A percentile compares a stretch with the other conserved stretches of the same genome.
Conservation (phyloP, 2,888 invertebrate species). For the Coronaproctus castanopsis region DNA sequence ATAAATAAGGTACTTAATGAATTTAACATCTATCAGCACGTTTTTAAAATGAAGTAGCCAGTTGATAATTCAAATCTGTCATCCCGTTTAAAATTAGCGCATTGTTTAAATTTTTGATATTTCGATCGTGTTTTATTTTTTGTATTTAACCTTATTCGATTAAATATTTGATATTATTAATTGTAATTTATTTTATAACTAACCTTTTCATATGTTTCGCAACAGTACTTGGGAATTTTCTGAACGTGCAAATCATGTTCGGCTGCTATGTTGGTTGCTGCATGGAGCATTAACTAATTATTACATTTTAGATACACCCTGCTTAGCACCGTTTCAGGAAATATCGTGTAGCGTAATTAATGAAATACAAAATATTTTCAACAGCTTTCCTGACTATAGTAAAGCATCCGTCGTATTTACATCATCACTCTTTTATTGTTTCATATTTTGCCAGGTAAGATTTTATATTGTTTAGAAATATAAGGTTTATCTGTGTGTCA, state of each 20-base stretch:
- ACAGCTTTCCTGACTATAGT: constrained; percentile 88
- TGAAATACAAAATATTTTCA: constrained; percentile 88
- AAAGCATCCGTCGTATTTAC: constrained; percentile 75
- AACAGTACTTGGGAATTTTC: constrained; percentile 70
- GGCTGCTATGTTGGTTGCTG: constrained; percentile 85
- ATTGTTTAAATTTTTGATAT: too few species aligned
- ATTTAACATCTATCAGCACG: too few species aligned
- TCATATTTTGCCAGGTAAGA: constrained; percentile 76
- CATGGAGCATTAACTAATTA: constrained; percentile 85
- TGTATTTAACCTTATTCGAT: not conserved
- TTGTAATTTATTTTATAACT: too few species aligned
- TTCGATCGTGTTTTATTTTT: not conserved
- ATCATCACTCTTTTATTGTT: constrained; percentile 91
- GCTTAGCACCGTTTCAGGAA: constrained; percentile 83
- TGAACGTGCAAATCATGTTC: constrained; percentile 87
- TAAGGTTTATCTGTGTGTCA: too few species aligned
- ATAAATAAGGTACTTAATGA: too few species aligned
- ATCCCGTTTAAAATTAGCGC: too few species aligned
- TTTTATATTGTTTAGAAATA: not conserved
- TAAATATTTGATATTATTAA: too few species aligned
- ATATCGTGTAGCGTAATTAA: constrained; percentile 92
- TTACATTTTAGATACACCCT: constrained; percentile 35
- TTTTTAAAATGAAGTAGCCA: too few species aligned
- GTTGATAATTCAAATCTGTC: too few species aligned
- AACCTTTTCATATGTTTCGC: too few species aligned